Base-by-base conservation (phyloP, 2,888 invertebrate species). In the Fragum fragum region DNA sequence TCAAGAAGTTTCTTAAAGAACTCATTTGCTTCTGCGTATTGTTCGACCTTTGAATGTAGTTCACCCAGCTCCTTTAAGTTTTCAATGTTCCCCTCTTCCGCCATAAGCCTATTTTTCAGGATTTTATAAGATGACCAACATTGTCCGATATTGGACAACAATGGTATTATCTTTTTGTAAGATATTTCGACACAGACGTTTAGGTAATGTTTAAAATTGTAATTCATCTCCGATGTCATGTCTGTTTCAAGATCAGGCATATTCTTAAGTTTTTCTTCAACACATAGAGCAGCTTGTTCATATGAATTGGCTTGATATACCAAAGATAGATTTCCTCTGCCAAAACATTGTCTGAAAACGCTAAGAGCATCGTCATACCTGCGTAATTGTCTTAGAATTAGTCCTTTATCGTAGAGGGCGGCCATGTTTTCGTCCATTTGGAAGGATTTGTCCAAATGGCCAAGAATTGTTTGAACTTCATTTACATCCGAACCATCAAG, bases 271-370 rank as follows among this genome's bases (percentile, higher is more conserved):
- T 53, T 55, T 21, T 81, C 81, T 26, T 61, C 42, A 21, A 81
- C 21, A 53, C 81, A 81, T 39, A 76, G 53, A 5, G 73, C 81
- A 28, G 81, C 73, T 70, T 81, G 81, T 52, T 81, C 81, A 42
- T 73, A 81, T 5, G 76, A 55, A 74, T 81, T 81, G 63, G 81
- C 68, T 21, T 73, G 52, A 5, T 29, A 55, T 3, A 81, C 55
- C 28, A 63, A 55, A 21, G 77, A 71, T 21, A 70, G 71, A 23
- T 52, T 28, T 53, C 36, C 39, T 29, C 70, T 63, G 32, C 36
- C 52, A 9, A 81, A 55, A 14, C 76, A 9, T n/a, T 16, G 23
- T 32, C 73, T 81, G 26, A 81, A 81, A 29, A 61, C 53, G 18
- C 61, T 63, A 11, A 74, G 42, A 6, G 81, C 81, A 21, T 81